Percentiles rank a stretch among this genome's conserved stretches.
These are phyloP conservation scores for Anguilla japonica DNA, from an alignment of 2,113 vertebrate species.

Conservation along the genomic window DNA sequence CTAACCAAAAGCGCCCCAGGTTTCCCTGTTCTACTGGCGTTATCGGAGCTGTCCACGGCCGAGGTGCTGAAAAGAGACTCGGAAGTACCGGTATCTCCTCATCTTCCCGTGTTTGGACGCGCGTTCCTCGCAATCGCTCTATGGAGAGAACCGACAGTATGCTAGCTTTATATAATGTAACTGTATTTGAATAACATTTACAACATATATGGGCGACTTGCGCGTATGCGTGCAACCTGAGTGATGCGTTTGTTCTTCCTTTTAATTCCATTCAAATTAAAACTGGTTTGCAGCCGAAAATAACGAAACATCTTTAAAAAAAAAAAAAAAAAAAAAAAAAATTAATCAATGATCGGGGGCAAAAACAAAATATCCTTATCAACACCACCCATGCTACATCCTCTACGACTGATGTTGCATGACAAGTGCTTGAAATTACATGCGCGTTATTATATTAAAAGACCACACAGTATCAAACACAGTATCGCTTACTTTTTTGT, in stretches of 20 bases:
- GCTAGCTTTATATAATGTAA: too few relatives aligned
- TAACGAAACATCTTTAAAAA: too few relatives aligned
- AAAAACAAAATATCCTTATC: not conserved
- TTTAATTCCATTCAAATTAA: not conserved
- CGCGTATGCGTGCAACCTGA: too few relatives aligned
- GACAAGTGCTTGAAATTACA: not conserved
- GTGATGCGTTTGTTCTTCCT: not conserved
- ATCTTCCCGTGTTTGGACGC: not conserved
- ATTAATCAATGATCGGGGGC: not conserved
- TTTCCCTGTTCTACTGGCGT: not conserved
- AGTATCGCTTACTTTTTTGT: not conserved
- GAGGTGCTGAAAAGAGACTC: conserved; percentile 16
- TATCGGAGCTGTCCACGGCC: conserved; percentile 22
- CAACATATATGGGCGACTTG: not conserved
- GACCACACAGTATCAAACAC: not conserved
- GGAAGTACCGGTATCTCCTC: not conserved
- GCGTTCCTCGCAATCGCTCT: not conserved
- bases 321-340: too few relatives aligned
- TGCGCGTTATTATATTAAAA: not conserved
- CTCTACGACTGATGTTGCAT: not conserved
- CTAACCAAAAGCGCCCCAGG: not conserved
- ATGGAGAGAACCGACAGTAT: too few relatives aligned
- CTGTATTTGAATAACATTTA: not conserved
- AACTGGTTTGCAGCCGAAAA: too few relatives aligned
- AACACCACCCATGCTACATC: not conserved